Conservation (phyloP, 2,888 invertebrate genomes). For the Diachrysia chrysitis region DNA sequence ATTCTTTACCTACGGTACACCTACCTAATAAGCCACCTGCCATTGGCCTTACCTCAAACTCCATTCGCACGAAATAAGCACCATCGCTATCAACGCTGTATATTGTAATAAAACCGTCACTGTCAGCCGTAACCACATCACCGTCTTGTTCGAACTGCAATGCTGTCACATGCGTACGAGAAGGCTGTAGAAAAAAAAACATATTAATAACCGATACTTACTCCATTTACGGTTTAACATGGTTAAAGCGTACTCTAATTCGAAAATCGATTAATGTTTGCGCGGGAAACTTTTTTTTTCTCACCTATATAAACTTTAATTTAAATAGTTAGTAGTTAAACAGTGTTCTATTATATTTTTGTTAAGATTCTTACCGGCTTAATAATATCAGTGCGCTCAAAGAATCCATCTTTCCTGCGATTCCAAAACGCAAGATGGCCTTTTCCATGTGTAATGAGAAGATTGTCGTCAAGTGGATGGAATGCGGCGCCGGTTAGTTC, state of each 20-base stretch:
- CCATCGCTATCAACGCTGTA: conserved; percentile 97
- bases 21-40: too few relatives aligned
- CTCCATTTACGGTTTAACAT: conserved; percentile 13
- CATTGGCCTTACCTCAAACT: conserved; percentile 92
- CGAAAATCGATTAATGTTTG: conserved; percentile 44
- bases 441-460: conserved; percentile 97
- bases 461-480: conserved; percentile 97
- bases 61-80: conserved; percentile 96
- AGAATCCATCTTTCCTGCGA: conserved; percentile 96
- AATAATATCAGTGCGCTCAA: conserved; percentile 96
- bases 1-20: not conserved
- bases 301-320: too few relatives aligned
- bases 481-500: conserved; percentile 96
- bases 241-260: conserved; percentile 9
- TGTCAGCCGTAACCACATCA: conserved; percentile 97
- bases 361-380: conserved; percentile 90
- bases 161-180: conserved; percentile 95
- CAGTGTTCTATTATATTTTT: conserved; percentile 21
- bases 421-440: conserved; percentile 98
- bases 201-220: conserved; percentile 11
- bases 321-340: too few relatives aligned
- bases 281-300: conserved; percentile 17
- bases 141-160: conserved; percentile 97
- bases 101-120: conserved; percentile 96
- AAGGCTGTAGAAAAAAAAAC: conserved; percentile 89